Percentiles rank a stretch among this genome's conserved stretches.
phyloP scores from a whole-genome alignment of 2,888 invertebrate genomes.

The Chrysina gloriosa region DNA sequence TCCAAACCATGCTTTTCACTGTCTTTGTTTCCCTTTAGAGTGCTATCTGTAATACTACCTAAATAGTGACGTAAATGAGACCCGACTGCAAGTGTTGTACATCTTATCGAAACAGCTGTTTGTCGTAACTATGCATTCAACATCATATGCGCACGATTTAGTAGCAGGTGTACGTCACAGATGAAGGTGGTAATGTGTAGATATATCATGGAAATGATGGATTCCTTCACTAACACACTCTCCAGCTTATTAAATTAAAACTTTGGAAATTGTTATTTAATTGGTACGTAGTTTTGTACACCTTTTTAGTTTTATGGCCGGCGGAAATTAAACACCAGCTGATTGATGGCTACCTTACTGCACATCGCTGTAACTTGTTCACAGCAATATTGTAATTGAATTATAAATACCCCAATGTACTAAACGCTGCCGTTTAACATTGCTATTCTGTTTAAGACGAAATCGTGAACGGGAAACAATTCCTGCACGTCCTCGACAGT shows the following conservation, averaged over 20 bases:
- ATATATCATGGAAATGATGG: constrained; percentile 2
- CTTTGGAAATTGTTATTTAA: constrained; percentile 27
- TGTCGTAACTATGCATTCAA: background rate
- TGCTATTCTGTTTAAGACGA: no score
- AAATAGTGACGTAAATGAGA: background rate
- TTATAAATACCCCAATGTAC: background rate
- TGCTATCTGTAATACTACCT: no score
- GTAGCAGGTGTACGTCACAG: constrained; percentile 16
- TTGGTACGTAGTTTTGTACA: background rate
- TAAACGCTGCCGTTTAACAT: no score
- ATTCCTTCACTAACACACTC: constrained; percentile 9
- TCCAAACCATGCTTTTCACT: no score
- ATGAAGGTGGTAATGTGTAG: constrained; percentile 14
- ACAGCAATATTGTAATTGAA: background rate
- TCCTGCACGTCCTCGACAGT: no score
- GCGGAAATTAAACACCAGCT: constrained; percentile 18
- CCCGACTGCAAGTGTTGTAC: background rate
- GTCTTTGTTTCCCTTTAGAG: no score
- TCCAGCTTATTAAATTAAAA: constrained; percentile 4
- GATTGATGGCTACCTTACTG: background rate
- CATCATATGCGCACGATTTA: constrained; percentile 8
- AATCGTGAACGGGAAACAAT: no score
- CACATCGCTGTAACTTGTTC: background rate
- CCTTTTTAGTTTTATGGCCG: background rate
- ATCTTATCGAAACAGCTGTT: constrained; percentile 18